Conservation (phyloP, 2,113 vertebrate genomes). For the Bos indicus region DNA sequence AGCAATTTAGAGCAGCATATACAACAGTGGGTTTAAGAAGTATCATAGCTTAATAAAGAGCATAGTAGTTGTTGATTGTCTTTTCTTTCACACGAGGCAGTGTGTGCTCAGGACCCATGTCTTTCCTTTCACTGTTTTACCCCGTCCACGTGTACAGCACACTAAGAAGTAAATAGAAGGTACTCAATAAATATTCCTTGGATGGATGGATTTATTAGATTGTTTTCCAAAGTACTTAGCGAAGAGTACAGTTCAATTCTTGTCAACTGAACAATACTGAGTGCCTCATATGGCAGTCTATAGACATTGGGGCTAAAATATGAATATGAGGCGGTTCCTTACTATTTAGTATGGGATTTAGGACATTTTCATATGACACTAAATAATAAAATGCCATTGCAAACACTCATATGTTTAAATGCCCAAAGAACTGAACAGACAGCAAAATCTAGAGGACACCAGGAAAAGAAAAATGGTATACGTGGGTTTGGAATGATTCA, state of each 20-base stretch:
- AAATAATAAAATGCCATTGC: neutral
- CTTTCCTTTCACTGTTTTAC: neutral
- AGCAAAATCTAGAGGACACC: neutral
- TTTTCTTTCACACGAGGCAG: neutral
- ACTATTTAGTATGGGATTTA: neutral
- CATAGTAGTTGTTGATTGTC: neutral
- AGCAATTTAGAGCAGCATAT: neutral
- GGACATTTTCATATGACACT: neutral
- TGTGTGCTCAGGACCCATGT: neutral
- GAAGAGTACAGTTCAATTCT: neutral
- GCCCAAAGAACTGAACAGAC: neutral
- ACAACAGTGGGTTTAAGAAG: neutral
- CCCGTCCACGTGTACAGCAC: neutral
- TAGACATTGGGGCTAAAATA: neutral
- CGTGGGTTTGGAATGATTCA: neutral
- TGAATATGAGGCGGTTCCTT: neutral
- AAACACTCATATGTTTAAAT: neutral
- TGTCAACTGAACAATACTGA: neutral
- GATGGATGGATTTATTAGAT: slow-evolving; percentile 4
- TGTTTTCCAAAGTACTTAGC: neutral
- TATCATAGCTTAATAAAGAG: neutral
- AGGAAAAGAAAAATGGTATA: neutral
- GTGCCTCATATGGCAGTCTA: neutral
- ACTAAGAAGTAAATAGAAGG: neutral
- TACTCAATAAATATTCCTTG: neutral